phyloP scores from a whole-genome alignment of 2,113 vertebrate species.

The Macaca fascicularis region DNA sequence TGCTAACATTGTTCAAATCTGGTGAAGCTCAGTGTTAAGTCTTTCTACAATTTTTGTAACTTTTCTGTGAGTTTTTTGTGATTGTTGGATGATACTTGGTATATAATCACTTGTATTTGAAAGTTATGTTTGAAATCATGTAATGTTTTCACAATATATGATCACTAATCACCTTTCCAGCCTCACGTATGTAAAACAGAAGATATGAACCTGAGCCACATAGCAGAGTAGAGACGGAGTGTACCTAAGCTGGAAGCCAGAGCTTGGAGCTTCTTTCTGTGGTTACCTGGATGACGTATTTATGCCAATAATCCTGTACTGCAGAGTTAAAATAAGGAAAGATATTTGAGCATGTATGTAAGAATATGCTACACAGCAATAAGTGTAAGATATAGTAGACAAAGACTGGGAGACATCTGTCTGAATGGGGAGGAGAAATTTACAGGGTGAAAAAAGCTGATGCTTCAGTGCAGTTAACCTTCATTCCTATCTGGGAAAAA shows the following conservation, averaged over 20 bases:
- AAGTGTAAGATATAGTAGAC: background rate
- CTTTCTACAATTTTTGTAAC: background rate
- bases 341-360: too few relatives aligned
- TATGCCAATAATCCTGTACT: background rate
- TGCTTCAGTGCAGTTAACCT: background rate
- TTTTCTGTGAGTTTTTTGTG: background rate
- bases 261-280: background rate
- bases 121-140: background rate
- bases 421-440: background rate
- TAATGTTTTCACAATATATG: background rate
- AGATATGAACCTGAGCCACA: background rate
- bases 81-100: background rate
- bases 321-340: background rate
- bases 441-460: background rate
- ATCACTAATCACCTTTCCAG: background rate
- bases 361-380: background rate
- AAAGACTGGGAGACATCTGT: background rate
- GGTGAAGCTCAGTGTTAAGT: background rate
- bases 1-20: background rate
- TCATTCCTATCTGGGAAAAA: too few relatives aligned
- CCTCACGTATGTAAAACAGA: background rate
- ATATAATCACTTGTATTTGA: background rate
- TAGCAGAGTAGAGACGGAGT: background rate
- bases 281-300: background rate
- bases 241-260: background rate